Evolutionary conservation across 2,113 vertebrate genomes (phyloP).

Genomic region (Callopanchax toddi): DNA sequence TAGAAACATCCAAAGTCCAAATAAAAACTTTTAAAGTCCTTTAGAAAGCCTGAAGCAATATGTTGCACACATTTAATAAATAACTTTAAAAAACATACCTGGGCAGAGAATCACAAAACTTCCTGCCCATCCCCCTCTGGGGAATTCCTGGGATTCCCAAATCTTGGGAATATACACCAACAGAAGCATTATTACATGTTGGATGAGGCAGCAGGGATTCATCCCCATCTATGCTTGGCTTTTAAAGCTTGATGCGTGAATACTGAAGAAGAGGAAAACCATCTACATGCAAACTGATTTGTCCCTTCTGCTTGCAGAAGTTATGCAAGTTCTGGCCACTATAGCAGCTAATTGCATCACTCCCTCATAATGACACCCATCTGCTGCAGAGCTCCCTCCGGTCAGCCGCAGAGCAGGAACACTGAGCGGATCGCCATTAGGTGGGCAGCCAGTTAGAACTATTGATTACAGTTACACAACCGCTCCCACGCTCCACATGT

Average conservation of each 20-base stretch:
- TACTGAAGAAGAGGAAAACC: no score
- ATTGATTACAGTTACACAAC: constrained; percentile 76
- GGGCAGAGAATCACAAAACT: not conserved
- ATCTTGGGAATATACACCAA: not conserved
- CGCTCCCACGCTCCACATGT: constrained; percentile 39
- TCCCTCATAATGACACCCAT: constrained; percentile 60
- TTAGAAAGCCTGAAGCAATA: no score
- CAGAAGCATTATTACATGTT: no score
- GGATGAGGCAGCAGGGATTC: no score
- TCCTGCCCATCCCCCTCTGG: constrained; percentile 20
- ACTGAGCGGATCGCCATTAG: constrained; percentile 47
- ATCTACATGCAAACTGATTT: constrained; percentile 3
- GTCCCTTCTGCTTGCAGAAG: constrained; percentile 17
- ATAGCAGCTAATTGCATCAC: constrained; percentile 41
- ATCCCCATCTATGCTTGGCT: no score
- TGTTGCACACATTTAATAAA: no score
- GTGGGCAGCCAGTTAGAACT: constrained; percentile 45
- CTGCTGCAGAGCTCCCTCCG: constrained; percentile 47
- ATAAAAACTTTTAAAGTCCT: no score
- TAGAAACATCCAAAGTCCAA: no score
- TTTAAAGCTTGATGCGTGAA: no score
- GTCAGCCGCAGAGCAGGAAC: constrained; percentile 30
- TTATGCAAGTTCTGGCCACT: constrained; percentile 6
- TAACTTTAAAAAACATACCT: no score
- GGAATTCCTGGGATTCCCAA: constrained; percentile 24